Conservation (phyloP, 2,113 vertebrate genomes). For the Panthera tigris region DNA sequence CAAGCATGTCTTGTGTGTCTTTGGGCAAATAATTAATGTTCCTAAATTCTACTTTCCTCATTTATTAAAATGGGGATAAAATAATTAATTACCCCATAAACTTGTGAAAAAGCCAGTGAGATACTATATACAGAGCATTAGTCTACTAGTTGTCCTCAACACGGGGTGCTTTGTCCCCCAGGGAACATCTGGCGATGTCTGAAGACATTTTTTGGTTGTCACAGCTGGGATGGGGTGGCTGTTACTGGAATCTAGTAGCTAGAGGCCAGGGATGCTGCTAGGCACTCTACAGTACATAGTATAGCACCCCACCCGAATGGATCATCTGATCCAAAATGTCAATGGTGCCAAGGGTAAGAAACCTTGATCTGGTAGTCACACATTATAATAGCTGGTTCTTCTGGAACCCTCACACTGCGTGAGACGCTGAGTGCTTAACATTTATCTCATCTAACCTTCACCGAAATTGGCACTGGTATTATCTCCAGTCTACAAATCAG, state of each 20-base stretch:
- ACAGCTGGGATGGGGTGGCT: neutral
- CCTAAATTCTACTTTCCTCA: neutral
- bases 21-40: neutral
- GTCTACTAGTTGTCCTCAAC: neutral
- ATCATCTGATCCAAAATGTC: neutral
- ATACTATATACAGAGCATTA: neutral
- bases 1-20: neutral
- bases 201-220: neutral
- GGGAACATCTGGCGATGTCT: neutral
- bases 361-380: neutral
- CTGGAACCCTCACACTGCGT: neutral
- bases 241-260: neutral
- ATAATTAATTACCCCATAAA: neutral
- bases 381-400: neutral
- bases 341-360: neutral
- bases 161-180: neutral
- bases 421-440: neutral
- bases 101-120: constrained; percentile 20
- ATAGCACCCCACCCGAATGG: neutral
- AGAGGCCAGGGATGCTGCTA: neutral
- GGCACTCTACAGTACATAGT: neutral
- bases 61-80: neutral
- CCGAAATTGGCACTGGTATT: neutral
- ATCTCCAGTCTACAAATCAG: neutral
- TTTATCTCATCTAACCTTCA: neutral